Conservation (phyloP, 2,888 invertebrate species). For the Tortrix viridana region DNA sequence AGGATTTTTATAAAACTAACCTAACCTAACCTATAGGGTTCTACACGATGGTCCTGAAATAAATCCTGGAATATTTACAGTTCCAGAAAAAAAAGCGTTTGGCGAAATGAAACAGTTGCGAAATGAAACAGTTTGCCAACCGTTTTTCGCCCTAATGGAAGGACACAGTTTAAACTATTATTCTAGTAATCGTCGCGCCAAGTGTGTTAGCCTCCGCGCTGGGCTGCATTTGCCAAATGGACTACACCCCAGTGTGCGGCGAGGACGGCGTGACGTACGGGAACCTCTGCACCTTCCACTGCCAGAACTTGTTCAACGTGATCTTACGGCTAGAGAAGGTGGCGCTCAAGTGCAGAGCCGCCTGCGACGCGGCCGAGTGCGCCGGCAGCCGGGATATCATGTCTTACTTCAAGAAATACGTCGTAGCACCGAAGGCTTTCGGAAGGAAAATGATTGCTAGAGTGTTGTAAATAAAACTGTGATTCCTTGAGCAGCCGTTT, state of each 20-base stretch:
- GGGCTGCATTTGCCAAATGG: not conserved
- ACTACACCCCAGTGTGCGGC: not conserved
- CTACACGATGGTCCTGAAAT: too few relatives aligned
- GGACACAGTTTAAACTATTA: too few relatives aligned
- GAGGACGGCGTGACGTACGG: not conserved
- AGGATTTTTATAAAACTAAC: too few relatives aligned
- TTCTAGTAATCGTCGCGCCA: not conserved
- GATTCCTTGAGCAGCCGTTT: too few relatives aligned
- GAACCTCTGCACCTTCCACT: not conserved
- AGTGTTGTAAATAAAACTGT: not conserved
- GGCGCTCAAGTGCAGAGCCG: not conserved
- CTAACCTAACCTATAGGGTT: too few relatives aligned
- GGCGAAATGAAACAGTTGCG: too few relatives aligned
- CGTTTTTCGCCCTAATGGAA: too few relatives aligned
- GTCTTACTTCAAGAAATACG: not conserved
- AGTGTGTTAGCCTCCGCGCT: not conserved
- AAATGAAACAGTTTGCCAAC: too few relatives aligned
- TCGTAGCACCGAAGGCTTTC: not conserved
- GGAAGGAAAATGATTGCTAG: not conserved
- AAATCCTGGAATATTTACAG: too few relatives aligned
- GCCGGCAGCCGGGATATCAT: not conserved
- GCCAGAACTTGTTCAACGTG: not conserved
- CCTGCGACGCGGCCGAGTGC: not conserved
- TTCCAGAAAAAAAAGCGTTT: too few relatives aligned
- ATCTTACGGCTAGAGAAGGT: not conserved